A percentile compares a stretch with the other conserved stretches of the same genome.
These are phyloP conservation scores for Clarias batrachus DNA, from an alignment of 2,113 vertebrate species.

Conservation along the genomic window DNA sequence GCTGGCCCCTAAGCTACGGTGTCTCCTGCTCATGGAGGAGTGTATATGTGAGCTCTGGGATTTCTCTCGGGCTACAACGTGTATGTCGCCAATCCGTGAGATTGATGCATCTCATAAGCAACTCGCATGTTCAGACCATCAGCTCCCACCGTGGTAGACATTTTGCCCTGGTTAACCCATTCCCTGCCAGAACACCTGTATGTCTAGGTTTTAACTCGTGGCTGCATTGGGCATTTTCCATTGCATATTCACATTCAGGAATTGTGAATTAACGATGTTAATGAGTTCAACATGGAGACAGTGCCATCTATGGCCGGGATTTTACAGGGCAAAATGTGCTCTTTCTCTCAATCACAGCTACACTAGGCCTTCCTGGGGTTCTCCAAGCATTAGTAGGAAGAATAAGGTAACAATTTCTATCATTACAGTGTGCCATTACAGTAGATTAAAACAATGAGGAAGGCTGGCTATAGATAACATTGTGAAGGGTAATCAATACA, in stretches of 20 bases:
- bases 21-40: slow-evolving; percentile 8
- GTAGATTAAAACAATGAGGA: neutral
- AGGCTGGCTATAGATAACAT: neutral
- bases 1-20: slow-evolving; percentile 10
- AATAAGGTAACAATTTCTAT: neutral
- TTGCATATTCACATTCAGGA: neutral
- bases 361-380: neutral
- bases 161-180: slow-evolving; percentile 2
- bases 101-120: slow-evolving; percentile 52
- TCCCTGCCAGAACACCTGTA: neutral
- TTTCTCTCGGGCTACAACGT: neutral
- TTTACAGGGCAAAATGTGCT: neutral
- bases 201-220: neutral
- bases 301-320: neutral
- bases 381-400: neutral
- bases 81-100: slow-evolving; percentile 34
- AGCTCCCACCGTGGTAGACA: slow-evolving; percentile 11
- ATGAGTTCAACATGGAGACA: neutral
- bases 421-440: neutral
- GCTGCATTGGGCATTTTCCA: neutral
- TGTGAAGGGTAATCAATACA: neutral
- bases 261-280: neutral
- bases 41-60: slow-evolving; percentile 5
- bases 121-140: slow-evolving; percentile 15
- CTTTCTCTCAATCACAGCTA: neutral